Conservation (phyloP, 2,888 invertebrate genomes). For the Eristalis arbustorum region DNA sequence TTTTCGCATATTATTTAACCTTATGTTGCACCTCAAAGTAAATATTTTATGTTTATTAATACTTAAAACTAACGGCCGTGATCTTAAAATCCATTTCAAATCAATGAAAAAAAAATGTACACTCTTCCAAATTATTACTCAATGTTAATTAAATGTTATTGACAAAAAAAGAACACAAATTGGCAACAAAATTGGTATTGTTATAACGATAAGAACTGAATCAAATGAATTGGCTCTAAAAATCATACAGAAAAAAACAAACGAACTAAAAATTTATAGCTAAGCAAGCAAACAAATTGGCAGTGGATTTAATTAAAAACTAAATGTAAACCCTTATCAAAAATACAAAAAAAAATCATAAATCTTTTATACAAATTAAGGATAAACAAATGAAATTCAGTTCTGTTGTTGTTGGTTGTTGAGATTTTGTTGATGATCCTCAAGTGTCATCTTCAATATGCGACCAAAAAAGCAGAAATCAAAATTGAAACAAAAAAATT, state of each 20-base stretch:
- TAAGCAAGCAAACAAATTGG: conserved; percentile 40
- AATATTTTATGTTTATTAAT: conserved; percentile 12
- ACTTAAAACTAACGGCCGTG: conserved; percentile 59
- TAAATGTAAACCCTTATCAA: conserved; percentile 47
- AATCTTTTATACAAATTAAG: conserved; percentile 40
- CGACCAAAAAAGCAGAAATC: conserved; percentile 35
- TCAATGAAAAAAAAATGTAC: not conserved
- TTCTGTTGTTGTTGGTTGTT: conserved; percentile 74
- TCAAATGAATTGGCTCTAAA: conserved; percentile 57
- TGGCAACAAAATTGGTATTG: conserved; percentile 55
- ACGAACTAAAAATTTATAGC: not conserved
- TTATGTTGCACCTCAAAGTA: conserved; percentile 42
- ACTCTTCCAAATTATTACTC: conserved; percentile 26
- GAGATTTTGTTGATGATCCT: conserved; percentile 73
- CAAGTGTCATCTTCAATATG: conserved; percentile 66
- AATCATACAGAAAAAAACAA: not conserved
- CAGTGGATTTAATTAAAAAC: conserved; percentile 20
- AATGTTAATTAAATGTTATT: not conserved
- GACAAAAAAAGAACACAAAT: conserved; percentile 26
- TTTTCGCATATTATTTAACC: conserved; percentile 12
- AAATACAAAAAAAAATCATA: conserved; percentile 38
- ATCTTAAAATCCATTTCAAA: conserved; percentile 35
- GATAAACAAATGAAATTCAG: conserved; percentile 70
- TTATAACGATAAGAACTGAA: conserved; percentile 70
- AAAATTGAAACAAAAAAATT: conserved; percentile 19